Percentiles rank a stretch among this genome's conserved stretches.
Conservation (phyloP, 2,888 invertebrate genomes). For the Nematopogon swammerdamellus region DNA sequence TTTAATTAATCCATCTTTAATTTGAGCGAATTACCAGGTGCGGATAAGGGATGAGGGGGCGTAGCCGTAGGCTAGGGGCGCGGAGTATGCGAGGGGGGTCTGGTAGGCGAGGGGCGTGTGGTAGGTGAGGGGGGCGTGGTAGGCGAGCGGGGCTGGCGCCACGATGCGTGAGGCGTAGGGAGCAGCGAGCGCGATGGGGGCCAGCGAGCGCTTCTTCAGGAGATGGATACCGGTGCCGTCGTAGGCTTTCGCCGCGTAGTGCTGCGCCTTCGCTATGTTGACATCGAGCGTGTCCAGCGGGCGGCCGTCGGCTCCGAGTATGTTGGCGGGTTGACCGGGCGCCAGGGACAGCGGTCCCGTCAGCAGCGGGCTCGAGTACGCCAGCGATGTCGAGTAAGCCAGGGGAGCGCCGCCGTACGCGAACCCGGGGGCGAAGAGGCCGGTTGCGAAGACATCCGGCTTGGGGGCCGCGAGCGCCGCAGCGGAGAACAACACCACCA, state of each 20-base stretch:
- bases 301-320: conserved; percentile 38
- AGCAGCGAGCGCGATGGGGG: conserved; percentile 2
- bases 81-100: conserved; percentile 25
- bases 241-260: conserved; percentile 34
- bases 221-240: conserved; percentile 24
- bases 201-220: conserved; percentile 24
- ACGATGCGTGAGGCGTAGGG: conserved; percentile 9
- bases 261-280: conserved; percentile 41
- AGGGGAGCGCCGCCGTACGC: conserved; percentile 10
- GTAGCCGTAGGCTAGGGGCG: conserved; percentile 19
- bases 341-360: conserved; percentile 42
- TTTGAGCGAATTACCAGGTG: background rate
- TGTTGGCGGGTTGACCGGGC: conserved; percentile 42
- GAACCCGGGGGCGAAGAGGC: background rate
- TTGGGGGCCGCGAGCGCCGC: conserved; percentile 57
- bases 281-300: conserved; percentile 44
- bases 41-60: background rate
- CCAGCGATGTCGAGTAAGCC: conserved; percentile 1
- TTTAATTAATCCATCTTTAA: background rate
- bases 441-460: conserved; percentile 17
- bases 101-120: conserved; percentile 16
- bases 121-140: conserved; percentile 10
- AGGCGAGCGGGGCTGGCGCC: conserved; percentile 11
- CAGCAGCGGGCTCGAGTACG: conserved; percentile 10
- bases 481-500: conserved; percentile 61